Conservation (phyloP, 1,140 invertebrate species). For the Sesamia nonagrioides region DNA sequence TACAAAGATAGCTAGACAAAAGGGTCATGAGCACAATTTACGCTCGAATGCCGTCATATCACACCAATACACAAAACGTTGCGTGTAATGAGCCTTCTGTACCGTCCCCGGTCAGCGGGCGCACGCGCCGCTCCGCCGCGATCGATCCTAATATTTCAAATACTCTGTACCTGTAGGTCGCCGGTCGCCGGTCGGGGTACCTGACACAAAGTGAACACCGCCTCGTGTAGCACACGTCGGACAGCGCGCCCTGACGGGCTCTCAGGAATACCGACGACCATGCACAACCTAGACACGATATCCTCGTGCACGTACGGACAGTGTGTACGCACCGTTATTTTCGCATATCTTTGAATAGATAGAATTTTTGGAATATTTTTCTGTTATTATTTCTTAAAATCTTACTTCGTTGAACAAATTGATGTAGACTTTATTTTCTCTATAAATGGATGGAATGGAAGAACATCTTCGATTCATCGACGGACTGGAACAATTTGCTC, state of each 20-base stretch:
- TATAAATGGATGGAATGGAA: too few species aligned
- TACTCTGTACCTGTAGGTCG: conserved; percentile 1
- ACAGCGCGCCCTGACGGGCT: background rate
- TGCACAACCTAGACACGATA: background rate
- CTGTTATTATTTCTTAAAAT: background rate
- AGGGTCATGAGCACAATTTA: too few species aligned
- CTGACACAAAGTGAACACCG: background rate
- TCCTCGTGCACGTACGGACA: background rate
- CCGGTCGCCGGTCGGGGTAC: background rate
- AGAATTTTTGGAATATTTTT: background rate
- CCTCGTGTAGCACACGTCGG: background rate
- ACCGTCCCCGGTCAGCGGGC: background rate
- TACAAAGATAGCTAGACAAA: too few species aligned
- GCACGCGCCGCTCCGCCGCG: background rate
- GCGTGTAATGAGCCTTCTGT: background rate
- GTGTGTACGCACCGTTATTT: background rate
- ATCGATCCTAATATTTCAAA: conserved; percentile 27
- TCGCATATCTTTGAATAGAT: background rate
- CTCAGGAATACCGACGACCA: background rate
- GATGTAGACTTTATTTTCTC: background rate
- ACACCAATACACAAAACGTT: too few species aligned
- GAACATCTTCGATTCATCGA: too few species aligned
- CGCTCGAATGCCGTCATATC: too few species aligned
- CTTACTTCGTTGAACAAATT: background rate
- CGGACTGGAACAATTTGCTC: too few species aligned